Evolutionary conservation across 2,797 vertebrate genomes (phyloP), one percentile per base, ranked within the genome.

Genomic region (Ceryle rudis): DNA sequence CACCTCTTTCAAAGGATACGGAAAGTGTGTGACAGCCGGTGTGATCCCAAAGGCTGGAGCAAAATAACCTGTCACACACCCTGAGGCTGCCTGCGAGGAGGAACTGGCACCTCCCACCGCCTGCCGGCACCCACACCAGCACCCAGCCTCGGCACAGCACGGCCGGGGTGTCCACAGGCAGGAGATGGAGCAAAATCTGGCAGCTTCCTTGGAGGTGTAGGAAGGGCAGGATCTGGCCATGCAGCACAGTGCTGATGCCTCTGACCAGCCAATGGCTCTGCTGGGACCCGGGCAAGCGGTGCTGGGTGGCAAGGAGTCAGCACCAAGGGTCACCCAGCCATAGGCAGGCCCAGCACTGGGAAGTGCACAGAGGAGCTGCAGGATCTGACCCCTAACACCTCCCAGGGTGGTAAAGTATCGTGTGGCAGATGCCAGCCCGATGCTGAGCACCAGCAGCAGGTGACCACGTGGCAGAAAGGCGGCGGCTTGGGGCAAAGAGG

Each of bases 251-350:
- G 0, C 26, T 1, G 6, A 5, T 7, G 26, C 4, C 25, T 9
- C 35, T 1, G 0, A 49, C 9, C 0, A 2, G 41, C 28, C 49
- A 49, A 57, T 0, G 69, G 69, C 66, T 62, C 66, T 9, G 14
- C 66, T n/a, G 4, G 69, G n/a, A 25, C 2, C 60, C 1, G 2
- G 33, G 54, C 2, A 0, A 47, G 60, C 1, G 1, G 66, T 2
- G 12, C 0, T 15, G 69, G 69, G 51, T 3, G 62, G 31, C 69
- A 55, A 10, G 6, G 70, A 54, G 17, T 29, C 58, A 28, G 33
- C n/a, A 5, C 25, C 14, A 0, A 33, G 73, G 49, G 51, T 10
- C 11, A 5, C 10, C 16, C 2, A 3, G 28, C 21, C 4, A 1
- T 3, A 5, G 55, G 54, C 44, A 73, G 73, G 55, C 25, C 20